These are phyloP conservation scores for Theonella swinhoei DNA, from an alignment of 37 sponge, comb jelly and placozoan species.

Conservation along the genomic window DNA sequence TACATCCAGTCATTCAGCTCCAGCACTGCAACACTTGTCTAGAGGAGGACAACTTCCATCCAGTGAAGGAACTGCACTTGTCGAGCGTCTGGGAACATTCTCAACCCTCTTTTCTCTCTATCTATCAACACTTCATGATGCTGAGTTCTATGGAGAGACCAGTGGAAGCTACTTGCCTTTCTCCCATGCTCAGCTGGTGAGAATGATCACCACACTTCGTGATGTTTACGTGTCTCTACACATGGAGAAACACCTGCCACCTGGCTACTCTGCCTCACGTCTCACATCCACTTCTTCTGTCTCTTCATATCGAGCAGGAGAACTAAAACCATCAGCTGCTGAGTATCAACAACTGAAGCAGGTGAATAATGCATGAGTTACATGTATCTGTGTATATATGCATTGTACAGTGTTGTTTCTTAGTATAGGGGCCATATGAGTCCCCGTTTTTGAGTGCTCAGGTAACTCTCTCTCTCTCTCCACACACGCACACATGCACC, in stretches of 20 bases:
- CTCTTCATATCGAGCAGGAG: neutral
- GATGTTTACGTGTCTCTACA: conserved; percentile 58
- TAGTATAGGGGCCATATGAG: too few relatives aligned
- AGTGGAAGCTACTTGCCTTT: conserved; percentile 42
- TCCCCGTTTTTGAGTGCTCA: too few relatives aligned
- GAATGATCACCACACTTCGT: conserved; percentile 36
- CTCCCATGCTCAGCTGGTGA: conserved; percentile 33
- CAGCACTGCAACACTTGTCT: conserved; percentile 30
- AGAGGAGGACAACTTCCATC: conserved; percentile 36
- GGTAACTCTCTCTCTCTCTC: too few relatives aligned
- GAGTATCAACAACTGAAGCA: neutral
- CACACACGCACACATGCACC: too few relatives aligned
- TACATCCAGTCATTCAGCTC: conserved; percentile 17
- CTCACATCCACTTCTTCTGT: neutral
- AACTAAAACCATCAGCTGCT: neutral
- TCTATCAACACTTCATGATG: conserved; percentile 75
- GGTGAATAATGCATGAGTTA: neutral
- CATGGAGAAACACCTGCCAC: conserved; percentile 39
- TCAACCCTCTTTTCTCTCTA: conserved; percentile 48
- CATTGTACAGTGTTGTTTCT: too few relatives aligned
- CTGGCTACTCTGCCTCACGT: neutral
- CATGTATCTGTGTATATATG: too few relatives aligned
- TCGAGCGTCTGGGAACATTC: conserved; percentile 56
- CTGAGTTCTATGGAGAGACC: conserved; percentile 57
- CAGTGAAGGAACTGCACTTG: neutral